Base-by-base conservation (phyloP, 2,113 vertebrate species). In the Pyrgilauda ruficollis region DNA sequence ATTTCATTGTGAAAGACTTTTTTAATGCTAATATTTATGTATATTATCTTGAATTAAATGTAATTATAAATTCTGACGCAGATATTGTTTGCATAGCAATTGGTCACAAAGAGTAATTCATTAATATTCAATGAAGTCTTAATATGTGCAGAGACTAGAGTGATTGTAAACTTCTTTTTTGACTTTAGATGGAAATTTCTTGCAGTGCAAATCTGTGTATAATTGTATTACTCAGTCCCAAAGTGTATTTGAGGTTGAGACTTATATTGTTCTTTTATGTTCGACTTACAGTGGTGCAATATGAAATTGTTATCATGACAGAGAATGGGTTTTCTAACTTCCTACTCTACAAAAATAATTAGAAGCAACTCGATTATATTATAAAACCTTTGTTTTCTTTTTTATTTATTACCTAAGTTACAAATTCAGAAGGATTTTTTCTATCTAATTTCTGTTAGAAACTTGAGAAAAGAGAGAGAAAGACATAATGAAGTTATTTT, bases 41-140 rank as follows among this genome's bases (percentile, higher is more conserved):
- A 56, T 95, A 94, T 97, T 95, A 93, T 95, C 61, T 86, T 96
- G 82, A 96, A 96, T 95, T 89, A 97, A 97, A 96, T 95, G 93
- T 96, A 97, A 96, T 97, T 97, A 97, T 96, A 97, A 97, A 98
- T 98, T 97, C 94, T 97, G 94, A 96, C 92, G 97, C 84, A 89
- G 66, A 23, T 62, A 50, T 77, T 92, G 96, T 98, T 98, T 98
- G 89, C 97, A 97, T 98, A 98, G 96, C 97, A 97, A 95, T 97
- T 97, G 97, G 90, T 97, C 91, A 96, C 91, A 98, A 97, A 96
- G 93, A 98, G 62, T 98, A 98, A 97, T 96, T 97, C 77, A 98
- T 98, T 98, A 98, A 98, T 98, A 98, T 97, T 97, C 95, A 97
- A 96, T 97, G 94, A 97, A 97, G 82, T 93, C 72, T 94, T 97